A percentile compares a stretch with the other conserved stretches of the same genome.
phyloP scores from a whole-genome alignment of 2,113 vertebrate genomes.

The Pelobates fuscus region DNA sequence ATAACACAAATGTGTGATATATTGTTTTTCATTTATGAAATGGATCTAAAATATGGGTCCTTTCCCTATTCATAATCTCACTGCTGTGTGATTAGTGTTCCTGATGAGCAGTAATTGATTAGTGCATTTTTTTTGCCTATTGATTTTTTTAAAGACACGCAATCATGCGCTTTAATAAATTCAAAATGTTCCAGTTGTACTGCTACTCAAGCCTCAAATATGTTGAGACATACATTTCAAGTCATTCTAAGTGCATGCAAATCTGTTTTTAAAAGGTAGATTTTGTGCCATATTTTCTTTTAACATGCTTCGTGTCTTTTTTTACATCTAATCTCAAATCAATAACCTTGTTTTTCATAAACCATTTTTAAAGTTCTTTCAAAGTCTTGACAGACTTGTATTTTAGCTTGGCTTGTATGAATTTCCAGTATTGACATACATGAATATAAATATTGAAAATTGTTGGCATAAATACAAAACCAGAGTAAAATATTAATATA shows the following conservation, averaged over 20 bases:
- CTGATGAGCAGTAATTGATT: conserved; percentile 41
- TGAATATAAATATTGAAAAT: background rate
- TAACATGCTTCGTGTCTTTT: conserved; percentile 8
- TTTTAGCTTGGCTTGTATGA: too few species aligned
- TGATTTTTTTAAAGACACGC: conserved; percentile 48
- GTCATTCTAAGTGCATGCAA: conserved; percentile 15
- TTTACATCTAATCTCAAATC: too few species aligned
- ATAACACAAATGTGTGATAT: conserved; percentile 50
- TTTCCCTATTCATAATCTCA: conserved; percentile 40
- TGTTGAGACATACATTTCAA: conserved; percentile 28
- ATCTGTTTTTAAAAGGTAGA: conserved; percentile 8
- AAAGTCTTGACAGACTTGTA: too few species aligned
- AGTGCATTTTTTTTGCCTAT: conserved; percentile 52
- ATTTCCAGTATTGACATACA: too few species aligned
- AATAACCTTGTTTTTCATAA: too few species aligned
- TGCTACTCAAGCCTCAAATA: conserved; percentile 33
- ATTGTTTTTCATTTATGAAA: conserved; percentile 45
- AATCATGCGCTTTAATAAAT: conserved; percentile 48
- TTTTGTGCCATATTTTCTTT: background rate
- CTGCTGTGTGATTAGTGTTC: conserved; percentile 50
- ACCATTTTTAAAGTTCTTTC: too few species aligned
- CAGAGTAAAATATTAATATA: background rate
- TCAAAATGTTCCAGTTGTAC: conserved; percentile 31
- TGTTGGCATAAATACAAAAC: background rate
- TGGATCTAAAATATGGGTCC: conserved; percentile 52